phyloP scores from a whole-genome alignment of 1,140 invertebrate genomes.

The Homalodisca vitripennis region DNA sequence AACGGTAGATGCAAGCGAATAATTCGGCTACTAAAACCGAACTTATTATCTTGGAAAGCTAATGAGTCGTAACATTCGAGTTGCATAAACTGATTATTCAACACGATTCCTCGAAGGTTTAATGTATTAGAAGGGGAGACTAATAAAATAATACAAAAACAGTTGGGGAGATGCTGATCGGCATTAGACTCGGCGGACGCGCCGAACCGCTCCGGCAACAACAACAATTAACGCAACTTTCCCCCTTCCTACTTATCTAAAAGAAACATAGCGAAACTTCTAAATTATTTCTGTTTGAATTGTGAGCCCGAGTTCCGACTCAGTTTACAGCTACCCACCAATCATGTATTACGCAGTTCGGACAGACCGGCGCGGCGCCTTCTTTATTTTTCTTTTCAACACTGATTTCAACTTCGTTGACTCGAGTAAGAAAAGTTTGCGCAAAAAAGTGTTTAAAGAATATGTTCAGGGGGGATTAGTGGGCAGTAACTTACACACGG shows the following conservation, averaged over 20 bases:
- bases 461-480: background rate
- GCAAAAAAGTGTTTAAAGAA: constrained; percentile 7
- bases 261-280: constrained; percentile 27
- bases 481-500: constrained; percentile 7
- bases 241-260: constrained; percentile 19
- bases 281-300: constrained; percentile 27
- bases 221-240: constrained; percentile 10
- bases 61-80: background rate
- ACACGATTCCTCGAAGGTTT: background rate
- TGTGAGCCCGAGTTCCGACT: background rate
- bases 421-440: constrained; percentile 2
- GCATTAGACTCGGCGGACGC: background rate
- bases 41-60: background rate
- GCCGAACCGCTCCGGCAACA: too few relatives aligned
- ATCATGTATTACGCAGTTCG: constrained; percentile 23
- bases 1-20: background rate
- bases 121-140: constrained; percentile 13
- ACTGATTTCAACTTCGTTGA: constrained; percentile 14
- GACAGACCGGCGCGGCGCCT: constrained; percentile 15
- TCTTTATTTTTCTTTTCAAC: constrained; percentile 20
- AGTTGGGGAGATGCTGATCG: too few relatives aligned
- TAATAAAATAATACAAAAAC: constrained; percentile 18
- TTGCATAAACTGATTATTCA: background rate
- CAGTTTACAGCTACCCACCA: constrained; percentile 2
- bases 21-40: background rate